Evolutionary conservation across 2,113 vertebrate species (phyloP).

Genomic region (Riparia riparia): DNA sequence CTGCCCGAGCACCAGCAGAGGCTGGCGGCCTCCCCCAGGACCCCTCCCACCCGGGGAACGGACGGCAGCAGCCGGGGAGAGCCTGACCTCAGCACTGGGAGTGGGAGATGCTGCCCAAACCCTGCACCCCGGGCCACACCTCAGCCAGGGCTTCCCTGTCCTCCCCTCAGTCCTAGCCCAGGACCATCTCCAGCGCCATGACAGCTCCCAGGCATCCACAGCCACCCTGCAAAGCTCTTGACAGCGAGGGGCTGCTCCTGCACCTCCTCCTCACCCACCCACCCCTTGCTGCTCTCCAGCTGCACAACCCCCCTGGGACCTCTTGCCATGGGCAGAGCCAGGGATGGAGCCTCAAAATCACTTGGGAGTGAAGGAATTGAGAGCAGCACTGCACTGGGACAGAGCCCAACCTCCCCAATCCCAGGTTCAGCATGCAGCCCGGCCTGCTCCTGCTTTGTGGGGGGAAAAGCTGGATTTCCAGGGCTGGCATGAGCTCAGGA

Average conservation of each 20-base stretch:
- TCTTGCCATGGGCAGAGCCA: rapidly evolving
- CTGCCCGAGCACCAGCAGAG: neutral
- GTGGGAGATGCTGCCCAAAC: neutral
- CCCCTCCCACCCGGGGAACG: neutral
- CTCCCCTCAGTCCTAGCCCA: neutral
- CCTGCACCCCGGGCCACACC: neutral
- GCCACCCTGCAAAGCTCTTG: neutral
- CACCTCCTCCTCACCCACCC: neutral
- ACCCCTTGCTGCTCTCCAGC: neutral
- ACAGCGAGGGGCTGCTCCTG: neutral
- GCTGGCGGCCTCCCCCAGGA: neutral
- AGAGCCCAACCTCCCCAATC: neutral
- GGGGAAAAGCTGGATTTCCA: neutral
- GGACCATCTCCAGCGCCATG: neutral
- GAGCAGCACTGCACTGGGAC: neutral
- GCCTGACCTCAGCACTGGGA: neutral
- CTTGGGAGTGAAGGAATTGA: neutral
- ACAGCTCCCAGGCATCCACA: neutral
- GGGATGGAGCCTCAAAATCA: neutral
- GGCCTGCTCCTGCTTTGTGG: neutral
- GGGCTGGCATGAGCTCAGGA: neutral
- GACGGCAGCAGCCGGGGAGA: rapidly evolving
- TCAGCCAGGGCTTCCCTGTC: neutral
- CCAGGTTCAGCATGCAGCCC: neutral
- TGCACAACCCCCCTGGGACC: neutral